A percentile compares a stretch with the other conserved stretches of the same genome.
Evolutionary conservation across 2,113 vertebrate genomes (phyloP).

Genomic region (Alectura lathami): DNA sequence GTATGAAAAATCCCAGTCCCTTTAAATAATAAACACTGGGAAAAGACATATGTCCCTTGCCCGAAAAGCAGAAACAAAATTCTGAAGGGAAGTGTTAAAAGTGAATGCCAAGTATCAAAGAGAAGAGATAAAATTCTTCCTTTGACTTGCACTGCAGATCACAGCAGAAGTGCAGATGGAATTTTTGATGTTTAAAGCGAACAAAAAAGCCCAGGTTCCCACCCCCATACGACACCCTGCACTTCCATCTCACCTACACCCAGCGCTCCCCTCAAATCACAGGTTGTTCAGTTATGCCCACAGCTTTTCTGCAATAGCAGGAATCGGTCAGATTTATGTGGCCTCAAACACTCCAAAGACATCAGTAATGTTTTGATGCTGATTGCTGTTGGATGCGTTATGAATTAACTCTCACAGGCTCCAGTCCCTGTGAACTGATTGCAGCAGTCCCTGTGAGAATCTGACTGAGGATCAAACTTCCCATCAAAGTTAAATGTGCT

Average conservation of each 20-base stretch:
- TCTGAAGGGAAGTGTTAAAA: neutral
- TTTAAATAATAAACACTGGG: neutral
- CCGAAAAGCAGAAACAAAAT: neutral
- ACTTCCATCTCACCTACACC: neutral
- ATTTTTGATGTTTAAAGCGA: neutral
- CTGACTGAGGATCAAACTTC: neutral
- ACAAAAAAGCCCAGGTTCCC: neutral
- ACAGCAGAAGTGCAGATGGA: neutral
- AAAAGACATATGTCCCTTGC: neutral
- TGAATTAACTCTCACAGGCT: neutral
- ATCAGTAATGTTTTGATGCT: neutral
- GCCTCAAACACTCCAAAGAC: neutral
- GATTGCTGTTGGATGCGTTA: neutral
- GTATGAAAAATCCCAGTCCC: neutral
- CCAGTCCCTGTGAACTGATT: neutral
- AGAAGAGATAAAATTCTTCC: neutral
- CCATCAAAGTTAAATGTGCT: slow-evolving; percentile 12
- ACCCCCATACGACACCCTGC: neutral
- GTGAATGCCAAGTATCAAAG: neutral
- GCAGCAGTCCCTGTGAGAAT: neutral
- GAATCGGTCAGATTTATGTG: neutral
- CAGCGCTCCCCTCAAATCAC: neutral
- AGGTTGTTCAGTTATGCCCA: neutral
- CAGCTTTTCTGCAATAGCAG: neutral
- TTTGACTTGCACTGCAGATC: neutral